Evolutionary conservation across 2,888 invertebrate genomes (phyloP).

Genomic region (Plebejus argus): DNA sequence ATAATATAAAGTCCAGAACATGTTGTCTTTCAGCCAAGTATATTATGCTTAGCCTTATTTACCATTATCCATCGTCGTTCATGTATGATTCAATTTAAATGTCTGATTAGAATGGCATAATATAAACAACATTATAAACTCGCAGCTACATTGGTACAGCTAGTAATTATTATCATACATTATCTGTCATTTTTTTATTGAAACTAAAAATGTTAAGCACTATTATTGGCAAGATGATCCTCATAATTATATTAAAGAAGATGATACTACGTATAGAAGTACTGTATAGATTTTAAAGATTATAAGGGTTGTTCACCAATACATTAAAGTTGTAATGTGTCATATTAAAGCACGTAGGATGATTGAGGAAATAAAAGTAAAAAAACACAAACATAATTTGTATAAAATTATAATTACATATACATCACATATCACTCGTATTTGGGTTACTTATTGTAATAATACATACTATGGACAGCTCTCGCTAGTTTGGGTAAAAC

Average conservation of each 20-base stretch:
- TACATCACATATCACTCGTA: conserved; percentile 48
- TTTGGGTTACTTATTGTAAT: conserved; percentile 39
- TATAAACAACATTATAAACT: neutral
- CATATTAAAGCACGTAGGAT: neutral
- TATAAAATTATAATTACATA: conserved; percentile 44
- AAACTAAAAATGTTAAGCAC: too few species aligned
- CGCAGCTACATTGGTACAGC: too few species aligned
- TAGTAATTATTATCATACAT: too few species aligned
- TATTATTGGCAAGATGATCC: neutral
- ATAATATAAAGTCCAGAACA: neutral
- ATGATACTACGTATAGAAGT: too few species aligned
- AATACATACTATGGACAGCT: conserved; percentile 42
- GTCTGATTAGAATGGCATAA: neutral
- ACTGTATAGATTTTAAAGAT: neutral
- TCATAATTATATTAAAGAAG: too few species aligned
- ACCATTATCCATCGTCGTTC: too few species aligned
- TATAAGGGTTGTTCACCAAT: neutral
- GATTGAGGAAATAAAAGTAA: neutral
- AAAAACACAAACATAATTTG: conserved; percentile 35
- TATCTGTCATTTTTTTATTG: too few species aligned
- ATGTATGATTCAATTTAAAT: neutral
- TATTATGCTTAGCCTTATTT: too few species aligned
- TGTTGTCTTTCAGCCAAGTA: too few species aligned
- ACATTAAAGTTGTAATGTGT: neutral
- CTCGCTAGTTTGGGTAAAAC: neutral